These are phyloP conservation scores for Ormia ochracea DNA, from an alignment of 2,888 invertebrate species.

Conservation along the genomic window DNA sequence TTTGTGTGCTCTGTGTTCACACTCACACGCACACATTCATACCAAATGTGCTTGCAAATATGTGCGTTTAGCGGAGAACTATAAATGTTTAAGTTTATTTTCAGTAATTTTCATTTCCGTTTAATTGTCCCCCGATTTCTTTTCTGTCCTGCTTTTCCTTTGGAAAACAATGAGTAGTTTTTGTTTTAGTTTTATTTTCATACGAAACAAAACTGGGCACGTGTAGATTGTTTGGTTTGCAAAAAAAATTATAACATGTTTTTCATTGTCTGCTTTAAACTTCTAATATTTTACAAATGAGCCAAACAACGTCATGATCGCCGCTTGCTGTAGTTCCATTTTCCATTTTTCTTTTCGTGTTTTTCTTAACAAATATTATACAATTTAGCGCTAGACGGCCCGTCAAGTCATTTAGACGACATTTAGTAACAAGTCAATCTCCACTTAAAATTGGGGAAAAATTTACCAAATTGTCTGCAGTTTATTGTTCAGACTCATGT, in stretches of 20 bases:
- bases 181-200: not conserved
- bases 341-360: too few species aligned
- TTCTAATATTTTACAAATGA: constrained; percentile 61
- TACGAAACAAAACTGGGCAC: constrained; percentile 24
- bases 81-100: constrained; percentile 68
- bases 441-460: constrained; percentile 46
- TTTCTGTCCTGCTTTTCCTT: not conserved
- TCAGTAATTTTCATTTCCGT: constrained; percentile 74
- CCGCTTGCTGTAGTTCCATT: not conserved
- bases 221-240: constrained; percentile 40
- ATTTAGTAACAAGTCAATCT: constrained; percentile 40
- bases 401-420: constrained; percentile 42
- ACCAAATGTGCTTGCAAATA: not conserved
- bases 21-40: not conserved
- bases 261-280: constrained; percentile 49
- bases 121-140: constrained; percentile 68
- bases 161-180: not conserved
- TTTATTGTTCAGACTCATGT: constrained; percentile 2
- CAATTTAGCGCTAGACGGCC: constrained; percentile 46
- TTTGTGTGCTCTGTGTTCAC: not conserved
- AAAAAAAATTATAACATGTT: constrained; percentile 53
- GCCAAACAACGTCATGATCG: constrained; percentile 44
- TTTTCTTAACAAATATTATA: constrained; percentile 16
- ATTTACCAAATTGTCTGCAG: constrained; percentile 16
- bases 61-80: constrained; percentile 69